phyloP scores from a whole-genome alignment of 2,888 invertebrate genomes.

The Drosophila heteroneura region DNA sequence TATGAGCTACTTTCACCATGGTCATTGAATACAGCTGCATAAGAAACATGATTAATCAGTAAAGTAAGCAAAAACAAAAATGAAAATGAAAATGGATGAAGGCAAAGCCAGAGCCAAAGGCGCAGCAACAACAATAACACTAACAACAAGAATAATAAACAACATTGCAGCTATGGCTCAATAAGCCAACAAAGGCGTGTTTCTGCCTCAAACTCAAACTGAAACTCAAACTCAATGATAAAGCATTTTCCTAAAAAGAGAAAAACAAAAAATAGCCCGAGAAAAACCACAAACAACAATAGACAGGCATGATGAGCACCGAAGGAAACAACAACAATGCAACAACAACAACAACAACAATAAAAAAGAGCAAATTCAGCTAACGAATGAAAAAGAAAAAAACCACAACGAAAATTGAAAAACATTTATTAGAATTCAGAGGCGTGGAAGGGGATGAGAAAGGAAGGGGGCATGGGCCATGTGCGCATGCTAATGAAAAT shows the following conservation, averaged over 20 bases:
- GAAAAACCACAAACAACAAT: constrained; percentile 75
- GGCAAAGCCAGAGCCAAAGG: constrained; percentile 37
- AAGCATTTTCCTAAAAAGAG: constrained; percentile 57
- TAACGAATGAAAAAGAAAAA: constrained; percentile 30
- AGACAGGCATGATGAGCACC: constrained; percentile 57
- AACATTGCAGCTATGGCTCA: constrained; percentile 77
- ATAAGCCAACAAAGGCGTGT: constrained; percentile 72
- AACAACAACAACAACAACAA: constrained; percentile 6
- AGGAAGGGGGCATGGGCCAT: not conserved
- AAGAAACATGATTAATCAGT: constrained; percentile 74
- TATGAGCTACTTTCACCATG: constrained; percentile 63
- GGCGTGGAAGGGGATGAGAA: constrained; percentile 9
- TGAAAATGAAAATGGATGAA: constrained; percentile 37
- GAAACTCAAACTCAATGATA: constrained; percentile 45
- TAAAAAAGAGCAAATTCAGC: constrained; percentile 25
- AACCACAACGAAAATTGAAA: constrained; percentile 74
- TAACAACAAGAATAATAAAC: constrained; percentile 44
- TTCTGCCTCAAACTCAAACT: constrained; percentile 36
- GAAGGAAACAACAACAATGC: constrained; percentile 13
- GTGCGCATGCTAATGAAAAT: constrained; percentile 65
- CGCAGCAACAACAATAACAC: constrained; percentile 1
- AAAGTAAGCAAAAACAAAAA: constrained; percentile 52
- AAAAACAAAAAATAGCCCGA: not conserved
- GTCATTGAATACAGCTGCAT: constrained; percentile 53
- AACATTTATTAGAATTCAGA: constrained; percentile 70